Conservation (phyloP, 1,140 invertebrate species). For the Meloidogyne hapla region DNA sequence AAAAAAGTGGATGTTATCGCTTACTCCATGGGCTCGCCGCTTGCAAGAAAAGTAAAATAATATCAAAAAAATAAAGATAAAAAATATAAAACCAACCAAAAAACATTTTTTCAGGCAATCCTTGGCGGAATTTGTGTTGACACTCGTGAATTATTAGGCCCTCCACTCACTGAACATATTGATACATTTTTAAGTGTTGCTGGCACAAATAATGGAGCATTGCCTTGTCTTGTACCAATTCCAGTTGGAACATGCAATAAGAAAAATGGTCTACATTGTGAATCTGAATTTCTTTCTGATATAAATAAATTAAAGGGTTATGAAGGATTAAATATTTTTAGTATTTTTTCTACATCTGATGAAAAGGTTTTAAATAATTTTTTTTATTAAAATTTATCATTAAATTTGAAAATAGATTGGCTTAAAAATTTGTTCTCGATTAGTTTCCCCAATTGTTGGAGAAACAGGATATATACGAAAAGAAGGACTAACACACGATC, state of each 20-base stretch:
- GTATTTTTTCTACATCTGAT: conserved; percentile 46
- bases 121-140: conserved; percentile 52
- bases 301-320: conserved; percentile 42
- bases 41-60: conserved; percentile 41
- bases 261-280: conserved; percentile 49
- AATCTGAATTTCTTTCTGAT: conserved; percentile 53
- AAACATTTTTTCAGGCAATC: conserved; percentile 30
- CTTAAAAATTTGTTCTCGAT: conserved; percentile 39
- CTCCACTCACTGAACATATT: conserved; percentile 50
- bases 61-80: too few species aligned
- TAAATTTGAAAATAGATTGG: conserved; percentile 36
- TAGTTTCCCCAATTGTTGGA: conserved; percentile 46
- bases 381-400: background rate
- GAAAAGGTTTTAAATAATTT: conserved; percentile 41
- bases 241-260: conserved; percentile 51
- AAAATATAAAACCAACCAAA: too few species aligned
- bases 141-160: conserved; percentile 47
- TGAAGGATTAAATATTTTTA: conserved; percentile 50
- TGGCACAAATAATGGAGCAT: conserved; percentile 46
- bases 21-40: conserved; percentile 49
- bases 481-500: conserved; percentile 36
- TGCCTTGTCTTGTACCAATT: conserved; percentile 50
- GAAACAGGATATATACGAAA: conserved; percentile 46
- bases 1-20: conserved; percentile 51
- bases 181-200: conserved; percentile 54